Base-by-base conservation (phyloP, 2,113 vertebrate genomes). In the Montifringilla adamsi region DNA sequence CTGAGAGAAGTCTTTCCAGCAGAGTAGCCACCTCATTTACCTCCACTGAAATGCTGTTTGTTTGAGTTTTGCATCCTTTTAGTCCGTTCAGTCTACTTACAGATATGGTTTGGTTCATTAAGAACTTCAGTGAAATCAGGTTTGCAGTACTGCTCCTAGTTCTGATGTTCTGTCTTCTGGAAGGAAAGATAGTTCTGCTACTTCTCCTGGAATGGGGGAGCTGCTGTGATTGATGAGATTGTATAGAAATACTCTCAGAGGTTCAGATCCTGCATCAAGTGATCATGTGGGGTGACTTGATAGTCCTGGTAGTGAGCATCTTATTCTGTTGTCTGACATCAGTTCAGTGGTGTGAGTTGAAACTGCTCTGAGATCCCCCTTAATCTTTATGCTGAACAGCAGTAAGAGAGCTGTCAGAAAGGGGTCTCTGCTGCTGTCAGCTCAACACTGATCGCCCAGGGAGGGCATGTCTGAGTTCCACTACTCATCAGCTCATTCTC, bases 261-360 rank as follows among this genome's bases (percentile, higher is more conserved):
- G 15, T 37, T 78, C 64, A 56, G 8, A 19, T 41, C 15, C 23
- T 59, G 6, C 15, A 16, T 31, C 7, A 43, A 41, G 18, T 46
- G 46, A 77, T 33, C 0, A 0, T 21, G 19, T 16, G 24, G 16
- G 15, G 6, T 43, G 64, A 14, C 43, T 19, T 60, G 49, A 28
- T 37, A 26, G 27, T 43, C 27, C 33, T 59, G 28, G 26, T 41
- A 35, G 26, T 3, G 24, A 52, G 33, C 24, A 13, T 33, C 15
- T 60, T 64, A n/a, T 31, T 68, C 28, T 43, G 47, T 23, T 43
- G 47, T 23, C 15, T 15, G 31, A 35, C 49, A 33, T 46, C 37
- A 22, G 33, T 66, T 82, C 31, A 69, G 26, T 24, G 50, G 11
- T 33, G 33, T 49, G 50, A 72, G 27, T 44, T 80, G n/a, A 28